Base-by-base conservation (phyloP, 2,113 vertebrate species). In the Alosa alosa region DNA sequence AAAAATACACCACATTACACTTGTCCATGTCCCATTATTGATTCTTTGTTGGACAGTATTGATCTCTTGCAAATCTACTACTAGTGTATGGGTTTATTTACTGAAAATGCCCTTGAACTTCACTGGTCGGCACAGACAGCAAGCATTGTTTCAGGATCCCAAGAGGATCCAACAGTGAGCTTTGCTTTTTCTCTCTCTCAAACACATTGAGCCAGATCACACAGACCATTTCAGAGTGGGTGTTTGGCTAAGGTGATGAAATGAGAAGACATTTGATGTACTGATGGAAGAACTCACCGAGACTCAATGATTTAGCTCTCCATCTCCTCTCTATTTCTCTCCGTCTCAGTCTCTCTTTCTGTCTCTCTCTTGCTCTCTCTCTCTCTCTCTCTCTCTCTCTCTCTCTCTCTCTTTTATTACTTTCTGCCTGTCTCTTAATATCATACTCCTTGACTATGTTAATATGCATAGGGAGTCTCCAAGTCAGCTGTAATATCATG, bases 391-490 rank as follows among this genome's bases (percentile, higher is more conserved):
- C 44, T 78, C 25, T 81, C 49, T 57, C n/a, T 82, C 46, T 41
- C 84, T 81, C 0, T 83, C 41, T 82, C 39, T 60, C 55, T 31
- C 49, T 87, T 55, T 75, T 75, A 83, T 81, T 22, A 25, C 60
- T 36, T 60, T n/a, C 39, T n/a, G 13, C 49, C 75, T 81, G 13
- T 81, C 75, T 49, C 87, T 89, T 88, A 84, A 68, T 11, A 72
- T 72, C 64, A 72, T 1, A 8, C 64, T 31, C n/a, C 10, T 7
- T 36, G 25, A 5, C 60, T 89, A 36, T 72, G 64, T 31, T 72
- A 72, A 31, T 72, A 72, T 72, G 64, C 64, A 36, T 36, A 25
- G 64, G 64, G 13, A 72, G 64, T 72, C 64, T 72, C 64, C 9
- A 36, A 72, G 25, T 72, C 64, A 72, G 64, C 64, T 36, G 8